Base-by-base conservation (phyloP, 1,140 invertebrate species). In the Megalopta genalis region DNA sequence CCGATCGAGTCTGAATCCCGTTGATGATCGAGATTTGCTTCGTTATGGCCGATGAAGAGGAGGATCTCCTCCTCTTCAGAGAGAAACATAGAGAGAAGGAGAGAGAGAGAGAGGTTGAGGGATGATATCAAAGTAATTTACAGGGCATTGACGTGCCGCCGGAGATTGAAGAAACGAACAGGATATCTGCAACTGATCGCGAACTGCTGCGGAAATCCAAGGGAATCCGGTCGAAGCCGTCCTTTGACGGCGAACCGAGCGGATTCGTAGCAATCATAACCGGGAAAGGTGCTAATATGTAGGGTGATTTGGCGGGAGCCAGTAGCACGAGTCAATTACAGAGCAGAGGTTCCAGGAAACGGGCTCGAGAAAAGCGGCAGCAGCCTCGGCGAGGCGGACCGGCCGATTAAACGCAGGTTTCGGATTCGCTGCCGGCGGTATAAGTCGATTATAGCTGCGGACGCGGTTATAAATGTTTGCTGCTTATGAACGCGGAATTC, bases 1-100 rank as follows among this genome's bases (percentile, higher is more conserved):
- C 66, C 60, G 70, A 63, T 59, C 71, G n/a, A 25, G 27, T 27
- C 74, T 39, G 66, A 71, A 77, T 77, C 62, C 57, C 39, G n/a
- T n/a, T 77, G 80, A 85, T 73, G 75, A 86, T 82, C 76, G 64
- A 76, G 59, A 86, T 70, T 75, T 72, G 71, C 72, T 82, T 85
- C 80, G 60, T 85, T 86, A 82, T 86, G 46, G 18, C 0, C 16
- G 0, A 16, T 5, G 18, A 21, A 21, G 49, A 46, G 42, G n/a
- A n/a, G n/a, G n/a, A n/a, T n/a, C n/a, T n/a, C n/a, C n/a, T n/a
- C n/a, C n/a, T n/a, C n/a, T n/a, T n/a, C n/a, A 21, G 49, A 52
- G 49, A 52, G 16, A 18, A 16, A 18, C 0, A 18, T 1, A 16
- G 49, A 21, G 16, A 52, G 3, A 21, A 16, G 16, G 6, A 52